Percentiles rank a stretch among this genome's conserved stretches.
Evolutionary conservation across 1,140 invertebrate species (phyloP).

Genomic region (Cydia amplana): DNA sequence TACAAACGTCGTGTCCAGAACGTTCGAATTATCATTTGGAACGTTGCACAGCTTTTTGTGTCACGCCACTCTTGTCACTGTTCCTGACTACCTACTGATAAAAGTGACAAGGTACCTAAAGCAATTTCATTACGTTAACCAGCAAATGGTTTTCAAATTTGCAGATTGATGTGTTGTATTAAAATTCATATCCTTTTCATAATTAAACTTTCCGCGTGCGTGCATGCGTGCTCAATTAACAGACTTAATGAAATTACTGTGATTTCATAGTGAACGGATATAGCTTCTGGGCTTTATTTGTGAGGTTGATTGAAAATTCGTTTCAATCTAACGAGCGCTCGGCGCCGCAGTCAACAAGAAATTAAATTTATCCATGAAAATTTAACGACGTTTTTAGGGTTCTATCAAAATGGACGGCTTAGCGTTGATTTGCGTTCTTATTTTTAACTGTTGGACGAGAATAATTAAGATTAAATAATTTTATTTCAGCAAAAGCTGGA

Average conservation of each 20-base stretch:
- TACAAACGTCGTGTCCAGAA: conserved; percentile 15
- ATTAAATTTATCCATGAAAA: conserved; percentile 51
- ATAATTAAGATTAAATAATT: conserved; percentile 24
- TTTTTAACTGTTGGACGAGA: conserved; percentile 23
- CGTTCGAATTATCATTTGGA: conserved; percentile 27
- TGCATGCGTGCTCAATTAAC: conserved; percentile 38
- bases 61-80: conserved; percentile 11
- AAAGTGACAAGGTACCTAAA: background rate
- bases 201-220: background rate
- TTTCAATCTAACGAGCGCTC: conserved; percentile 52
- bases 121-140: background rate
- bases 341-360: conserved; percentile 53
- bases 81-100: conserved; percentile 3
- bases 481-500: conserved; percentile 25
- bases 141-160: conserved; percentile 21
- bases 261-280: conserved; percentile 36
- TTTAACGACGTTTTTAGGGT: conserved; percentile 45
- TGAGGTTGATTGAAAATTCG: conserved; percentile 52
- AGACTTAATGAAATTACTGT: conserved; percentile 20
- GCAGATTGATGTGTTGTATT: conserved; percentile 28
- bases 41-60: conserved; percentile 20
- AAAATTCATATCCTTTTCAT: background rate
- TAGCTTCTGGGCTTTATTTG: conserved; percentile 44
- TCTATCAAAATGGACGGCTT: conserved; percentile 29
- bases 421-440: conserved; percentile 29